Percentiles rank a stretch among this genome's conserved stretches.
phyloP scores from a whole-genome alignment of 2,888 invertebrate genomes.

The Hypolimnas misippus region DNA sequence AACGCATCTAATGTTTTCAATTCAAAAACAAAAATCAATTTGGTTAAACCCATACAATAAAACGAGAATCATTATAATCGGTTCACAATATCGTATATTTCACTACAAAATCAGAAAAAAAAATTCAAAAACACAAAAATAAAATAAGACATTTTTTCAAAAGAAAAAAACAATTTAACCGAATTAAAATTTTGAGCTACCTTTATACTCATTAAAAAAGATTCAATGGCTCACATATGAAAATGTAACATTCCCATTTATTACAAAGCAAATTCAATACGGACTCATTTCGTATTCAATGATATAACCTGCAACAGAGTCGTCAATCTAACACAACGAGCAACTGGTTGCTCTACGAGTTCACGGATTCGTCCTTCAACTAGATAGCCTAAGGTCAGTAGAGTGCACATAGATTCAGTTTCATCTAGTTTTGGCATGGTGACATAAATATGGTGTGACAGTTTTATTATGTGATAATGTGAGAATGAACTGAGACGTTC shows the following conservation, averaged over 20 bases:
- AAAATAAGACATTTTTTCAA: too few relatives aligned
- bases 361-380: slow-evolving; percentile 38
- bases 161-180: too few relatives aligned
- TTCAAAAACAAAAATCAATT: too few relatives aligned
- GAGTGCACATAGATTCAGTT: slow-evolving; percentile 22
- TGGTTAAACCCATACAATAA: too few relatives aligned
- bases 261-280: background rate
- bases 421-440: slow-evolving; percentile 7
- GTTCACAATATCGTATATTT: too few relatives aligned
- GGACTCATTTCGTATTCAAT: background rate
- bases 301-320: background rate
- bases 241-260: background rate
- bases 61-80: too few relatives aligned
- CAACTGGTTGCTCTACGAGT: slow-evolving; percentile 37
- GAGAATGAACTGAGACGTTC: background rate
- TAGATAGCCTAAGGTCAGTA: slow-evolving; percentile 21
- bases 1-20: too few relatives aligned
- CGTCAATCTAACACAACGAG: background rate
- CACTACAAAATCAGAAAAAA: too few relatives aligned
- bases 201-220: background rate
- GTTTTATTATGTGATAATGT: background rate
- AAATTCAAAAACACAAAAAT: too few relatives aligned
- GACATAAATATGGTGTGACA: slow-evolving; percentile 3
- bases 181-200: too few relatives aligned
- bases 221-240: background rate